Conservation (phyloP, 2,113 vertebrate genomes). For the Thalassarche chlororhynchos region DNA sequence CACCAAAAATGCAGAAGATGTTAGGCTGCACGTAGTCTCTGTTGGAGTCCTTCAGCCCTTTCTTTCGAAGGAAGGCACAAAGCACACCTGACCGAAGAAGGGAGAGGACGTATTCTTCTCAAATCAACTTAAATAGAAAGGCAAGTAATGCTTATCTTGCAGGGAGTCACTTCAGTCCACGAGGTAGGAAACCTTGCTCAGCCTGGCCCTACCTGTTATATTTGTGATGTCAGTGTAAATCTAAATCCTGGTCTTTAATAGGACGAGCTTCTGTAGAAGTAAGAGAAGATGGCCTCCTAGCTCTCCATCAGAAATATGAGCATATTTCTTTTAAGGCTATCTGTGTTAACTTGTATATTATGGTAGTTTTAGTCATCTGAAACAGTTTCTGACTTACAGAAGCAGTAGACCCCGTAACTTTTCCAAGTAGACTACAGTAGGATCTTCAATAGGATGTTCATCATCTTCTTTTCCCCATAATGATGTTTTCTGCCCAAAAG, state of each 20-base stretch:
- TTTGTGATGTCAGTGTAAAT: background rate
- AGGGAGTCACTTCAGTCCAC: background rate
- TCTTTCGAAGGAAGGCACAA: background rate
- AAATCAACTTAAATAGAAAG: background rate
- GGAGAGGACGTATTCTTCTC: background rate
- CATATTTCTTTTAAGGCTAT: background rate
- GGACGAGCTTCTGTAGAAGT: too few relatives aligned
- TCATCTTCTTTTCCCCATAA: background rate
- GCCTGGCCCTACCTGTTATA: background rate
- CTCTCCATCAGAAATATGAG: background rate
- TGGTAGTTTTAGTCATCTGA: background rate
- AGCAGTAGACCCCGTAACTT: background rate
- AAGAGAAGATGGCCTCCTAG: background rate
- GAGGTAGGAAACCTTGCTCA: background rate
- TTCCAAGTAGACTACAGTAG: background rate
- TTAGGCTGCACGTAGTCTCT: background rate
- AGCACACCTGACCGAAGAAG: background rate
- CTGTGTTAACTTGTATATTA: background rate
- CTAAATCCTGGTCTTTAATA: background rate
- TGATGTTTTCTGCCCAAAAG: background rate
- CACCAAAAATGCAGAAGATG: background rate
- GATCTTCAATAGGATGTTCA: background rate
- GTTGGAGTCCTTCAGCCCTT: background rate
- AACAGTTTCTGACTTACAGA: background rate
- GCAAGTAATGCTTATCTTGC: background rate